Evolutionary conservation across 2,113 vertebrate genomes (phyloP), one percentile per base, ranked within the genome.

Genomic region (Archocentrus centrarchus): DNA sequence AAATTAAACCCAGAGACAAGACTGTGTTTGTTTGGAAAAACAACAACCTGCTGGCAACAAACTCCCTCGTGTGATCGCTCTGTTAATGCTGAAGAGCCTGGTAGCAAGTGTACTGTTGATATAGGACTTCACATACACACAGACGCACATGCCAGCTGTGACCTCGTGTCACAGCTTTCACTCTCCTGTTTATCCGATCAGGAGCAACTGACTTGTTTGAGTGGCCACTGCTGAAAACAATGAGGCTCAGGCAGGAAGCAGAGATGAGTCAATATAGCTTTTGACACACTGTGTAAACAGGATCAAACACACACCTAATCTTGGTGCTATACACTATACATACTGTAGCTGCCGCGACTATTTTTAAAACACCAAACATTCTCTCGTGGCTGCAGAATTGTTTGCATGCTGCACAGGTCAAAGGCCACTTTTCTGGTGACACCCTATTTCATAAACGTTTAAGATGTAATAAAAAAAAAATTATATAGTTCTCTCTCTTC

Each of bases 151-250:
- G 53, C 80, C 93, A 94, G 94, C 92, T 93, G 91, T 89, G 91
- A 86, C 86, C 84, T 89, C 88, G 79, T 92, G 92, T 84, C 89
- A 85, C 66, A 39, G 88, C 83, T 91, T 85, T 91, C 91, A 78
- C 85, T 90, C 77, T 83, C 70, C 81, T 64, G 84, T 94, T 93
- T 89, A 94, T 91, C 84, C 81, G 62, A 86, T 82, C 89, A 80
- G 1, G n/a, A 86, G 88, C 93, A 93, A 88, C 94, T 94, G 94
- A 20, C 66, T 70, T 53, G 66, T 47, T 53, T 53, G 44, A 70
- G 24, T 53, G 66, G 66, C 44, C 44, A 1, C 66, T 70, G 44
- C 17, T 70, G 44, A 70, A 70, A 70, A 70, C 44, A 70, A 70
- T 20, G 44, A 70, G 66, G 41, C 64, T 18, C 41, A 70, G 18